Base-by-base conservation (phyloP, 1,140 invertebrate genomes). In the Drosophila nannoptera region DNA sequence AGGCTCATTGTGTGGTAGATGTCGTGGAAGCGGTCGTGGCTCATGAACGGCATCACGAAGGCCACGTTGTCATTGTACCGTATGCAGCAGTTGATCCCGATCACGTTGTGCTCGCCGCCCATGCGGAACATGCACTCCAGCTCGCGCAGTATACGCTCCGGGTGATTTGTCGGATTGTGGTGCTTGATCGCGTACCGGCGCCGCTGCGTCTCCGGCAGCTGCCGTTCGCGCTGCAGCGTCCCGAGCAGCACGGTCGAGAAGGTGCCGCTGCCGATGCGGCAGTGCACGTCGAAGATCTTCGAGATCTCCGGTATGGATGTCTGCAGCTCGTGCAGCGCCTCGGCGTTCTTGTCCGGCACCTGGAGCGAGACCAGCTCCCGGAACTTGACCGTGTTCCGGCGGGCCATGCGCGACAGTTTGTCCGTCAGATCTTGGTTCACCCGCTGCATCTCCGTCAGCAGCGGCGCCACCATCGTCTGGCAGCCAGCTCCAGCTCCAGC, bases 21-120 rank as follows among this genome's bases (percentile, higher is more conserved):
- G 82, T 97, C 94, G 93, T 97, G 89, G 9, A 92, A 91, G 43
- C 75, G 82, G 72, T 89, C 88, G 89, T 98, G 96, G 67, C 92
- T 93, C 91, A 97, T 94, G 89, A 95, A 96, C n/a, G 96, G 96
- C 96, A 98, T 97, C 22, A 97, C 92, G 90, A 98, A 96, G 49
- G 96, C 94, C 69, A 97, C 93, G 70, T 95, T 94, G 61, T 97
- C 95, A 60, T 92, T 91, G 76, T 94, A 92, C 63, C 96, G 91
- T 29, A 97, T 90, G 87, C 95, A 97, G 61, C 95, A 91, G 73
- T 95, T 92, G 54, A 97, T 91, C 40, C 94, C 94, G 80, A 96
- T 95, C 32, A 97, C 93, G 92, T 98, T 94, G 83, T 96, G 92
- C 68, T 90, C 91, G 0, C 96, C 96, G 6, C 87, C 96, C 73